Evolutionary conservation across 92 coral and sea anemone genomes (phyloP).

Genomic region (Phenganax stokvisi): DNA sequence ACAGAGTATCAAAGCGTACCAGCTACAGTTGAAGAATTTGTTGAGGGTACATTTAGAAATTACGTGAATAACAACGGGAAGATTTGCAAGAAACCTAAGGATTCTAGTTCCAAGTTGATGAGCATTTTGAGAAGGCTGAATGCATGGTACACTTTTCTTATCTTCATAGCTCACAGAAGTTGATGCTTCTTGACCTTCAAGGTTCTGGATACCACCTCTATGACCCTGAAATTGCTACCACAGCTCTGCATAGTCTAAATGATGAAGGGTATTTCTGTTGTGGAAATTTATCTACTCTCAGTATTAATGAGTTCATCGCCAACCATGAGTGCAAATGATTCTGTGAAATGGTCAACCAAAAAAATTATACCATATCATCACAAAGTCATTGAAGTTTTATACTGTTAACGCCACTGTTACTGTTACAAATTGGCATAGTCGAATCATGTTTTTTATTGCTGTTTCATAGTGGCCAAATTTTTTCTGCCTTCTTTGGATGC

Average conservation of each 20-base stretch:
- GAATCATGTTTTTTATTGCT: too few relatives aligned
- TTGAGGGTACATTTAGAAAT: conserved; percentile 44
- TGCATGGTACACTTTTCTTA: conserved; percentile 39
- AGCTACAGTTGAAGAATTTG: conserved; percentile 47
- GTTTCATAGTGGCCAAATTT: too few relatives aligned
- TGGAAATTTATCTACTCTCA: conserved; percentile 32
- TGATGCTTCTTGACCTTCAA: conserved; percentile 52
- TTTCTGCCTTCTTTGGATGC: too few relatives aligned
- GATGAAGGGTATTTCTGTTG: conserved; percentile 38
- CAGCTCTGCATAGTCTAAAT: conserved; percentile 11
- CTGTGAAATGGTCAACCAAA: neutral
- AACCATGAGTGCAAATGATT: neutral
- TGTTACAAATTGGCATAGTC: too few relatives aligned
- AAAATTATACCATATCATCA: neutral
- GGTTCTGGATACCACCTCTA: conserved; percentile 37
- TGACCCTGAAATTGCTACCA: conserved; percentile 50
- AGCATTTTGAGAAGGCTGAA: conserved; percentile 41
- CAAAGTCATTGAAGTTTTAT: neutral
- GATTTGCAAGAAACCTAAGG: conserved; percentile 34
- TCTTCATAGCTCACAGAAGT: conserved; percentile 31
- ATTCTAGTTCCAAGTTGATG: conserved; percentile 14
- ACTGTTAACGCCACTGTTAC: neutral
- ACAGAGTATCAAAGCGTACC: conserved; percentile 29
- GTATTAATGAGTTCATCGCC: neutral
- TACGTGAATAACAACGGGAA: conserved; percentile 44